phyloP scores from a whole-genome alignment of 2,888 invertebrate genomes.

The Terebella lapidaria region DNA sequence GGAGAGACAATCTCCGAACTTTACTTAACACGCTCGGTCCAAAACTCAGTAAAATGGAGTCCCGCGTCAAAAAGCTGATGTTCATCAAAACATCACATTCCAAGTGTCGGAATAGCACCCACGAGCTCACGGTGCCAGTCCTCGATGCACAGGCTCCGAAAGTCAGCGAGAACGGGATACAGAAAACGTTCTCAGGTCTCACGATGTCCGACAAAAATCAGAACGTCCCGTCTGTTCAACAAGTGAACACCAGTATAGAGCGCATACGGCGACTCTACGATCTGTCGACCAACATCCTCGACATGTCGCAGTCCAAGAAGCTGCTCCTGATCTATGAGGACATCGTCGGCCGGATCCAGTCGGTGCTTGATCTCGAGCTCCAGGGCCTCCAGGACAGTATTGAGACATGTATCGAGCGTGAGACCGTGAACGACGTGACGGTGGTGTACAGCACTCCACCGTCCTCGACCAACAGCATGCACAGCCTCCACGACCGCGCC shows the following conservation, averaged over 20 bases:
- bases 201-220: not conserved
- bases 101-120: not conserved
- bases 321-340: conserved; percentile 19
- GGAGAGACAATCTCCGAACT: conserved; percentile 17
- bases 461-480: not conserved
- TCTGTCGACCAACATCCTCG: conserved; percentile 16
- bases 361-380: conserved; percentile 19
- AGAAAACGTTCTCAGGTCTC: not conserved
- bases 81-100: not conserved
- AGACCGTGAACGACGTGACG: not conserved
- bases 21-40: conserved; percentile 17
- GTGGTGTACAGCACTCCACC: not conserved
- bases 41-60: conserved; percentile 13
- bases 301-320: conserved; percentile 20
- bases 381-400: conserved; percentile 12
- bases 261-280: conserved; percentile 14
- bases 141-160: not conserved
- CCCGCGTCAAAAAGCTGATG: conserved; percentile 6
- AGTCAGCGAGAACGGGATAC: not conserved
- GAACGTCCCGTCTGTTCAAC: too few species aligned
- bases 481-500: not conserved
- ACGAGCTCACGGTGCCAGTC: not conserved
- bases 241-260: conserved; percentile 3
- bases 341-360: conserved; percentile 10
- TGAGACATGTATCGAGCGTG: conserved; percentile 4